Conservation (phyloP, 2,888 invertebrate genomes). For the Anagyrus pseudococci region DNA sequence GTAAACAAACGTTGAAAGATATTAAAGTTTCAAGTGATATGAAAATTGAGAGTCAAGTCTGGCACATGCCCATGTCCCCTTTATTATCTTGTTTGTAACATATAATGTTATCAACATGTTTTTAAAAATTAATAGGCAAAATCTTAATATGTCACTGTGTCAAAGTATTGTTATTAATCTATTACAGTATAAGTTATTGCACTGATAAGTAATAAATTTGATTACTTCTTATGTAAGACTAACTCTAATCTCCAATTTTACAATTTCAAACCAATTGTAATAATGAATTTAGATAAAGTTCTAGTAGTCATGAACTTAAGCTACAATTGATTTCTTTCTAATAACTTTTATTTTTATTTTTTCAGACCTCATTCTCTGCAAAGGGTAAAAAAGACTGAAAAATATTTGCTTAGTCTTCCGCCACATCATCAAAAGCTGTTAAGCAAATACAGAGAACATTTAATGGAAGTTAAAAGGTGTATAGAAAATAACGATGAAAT, state of each 20-base stretch:
- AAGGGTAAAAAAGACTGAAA: conserved; percentile 78
- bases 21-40: too few species aligned
- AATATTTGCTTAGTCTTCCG: conserved; percentile 77
- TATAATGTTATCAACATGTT: not conserved
- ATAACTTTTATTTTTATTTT: conserved; percentile 4
- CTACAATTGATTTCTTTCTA: not conserved
- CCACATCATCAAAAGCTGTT: conserved; percentile 78
- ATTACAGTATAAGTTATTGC: too few species aligned
- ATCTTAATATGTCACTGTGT: conserved; percentile 13
- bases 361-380: conserved; percentile 77
- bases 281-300: conserved; percentile 15
- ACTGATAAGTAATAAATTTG: too few species aligned
- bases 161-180: conserved; percentile 10
- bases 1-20: too few species aligned
- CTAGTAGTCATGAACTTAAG: conserved; percentile 1
- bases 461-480: conserved; percentile 77
- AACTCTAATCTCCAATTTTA: not conserved
- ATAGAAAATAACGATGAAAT: conserved; percentile 76
- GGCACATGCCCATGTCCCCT: too few species aligned
- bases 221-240: too few species aligned
- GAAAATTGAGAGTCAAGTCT: too few species aligned
- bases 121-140: not conserved
- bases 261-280: not conserved
- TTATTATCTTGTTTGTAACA: too few species aligned
- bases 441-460: conserved; percentile 76